phyloP scores from a whole-genome alignment of 2,113 vertebrate genomes.

The Heptranchias perlo region DNA sequence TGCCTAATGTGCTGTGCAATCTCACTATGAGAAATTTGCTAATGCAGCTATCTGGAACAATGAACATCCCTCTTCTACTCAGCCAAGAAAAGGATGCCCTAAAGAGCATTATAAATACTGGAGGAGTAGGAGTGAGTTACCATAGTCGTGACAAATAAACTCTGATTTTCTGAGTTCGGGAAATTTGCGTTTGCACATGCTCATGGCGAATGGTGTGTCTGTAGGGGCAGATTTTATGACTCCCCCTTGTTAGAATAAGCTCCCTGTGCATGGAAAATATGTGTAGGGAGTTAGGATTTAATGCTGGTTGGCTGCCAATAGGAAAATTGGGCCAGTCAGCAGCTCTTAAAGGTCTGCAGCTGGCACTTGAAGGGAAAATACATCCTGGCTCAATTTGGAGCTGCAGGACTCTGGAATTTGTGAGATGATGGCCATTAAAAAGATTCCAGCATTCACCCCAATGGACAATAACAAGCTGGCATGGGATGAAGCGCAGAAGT shows the following conservation, averaged over 20 bases:
- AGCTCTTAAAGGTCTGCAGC: no score
- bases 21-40: background rate
- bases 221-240: background rate
- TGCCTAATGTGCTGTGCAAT: background rate
- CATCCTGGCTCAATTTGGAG: no score
- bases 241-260: background rate
- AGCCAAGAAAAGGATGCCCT: background rate
- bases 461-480: no score
- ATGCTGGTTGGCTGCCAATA: background rate
- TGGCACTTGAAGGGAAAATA: no score
- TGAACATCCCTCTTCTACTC: background rate
- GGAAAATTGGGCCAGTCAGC: no score
- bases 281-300: background rate
- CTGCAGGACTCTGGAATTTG: no score
- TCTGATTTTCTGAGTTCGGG: background rate
- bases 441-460: no score
- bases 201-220: background rate
- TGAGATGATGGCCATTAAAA: no score
- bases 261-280: background rate
- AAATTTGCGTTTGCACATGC: background rate
- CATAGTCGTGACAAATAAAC: background rate
- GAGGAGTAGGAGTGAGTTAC: background rate
- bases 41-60: background rate
- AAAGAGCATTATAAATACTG: background rate
- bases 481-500: no score